These are phyloP conservation scores for Coronaproctus castanopsis DNA, from an alignment of 2,888 invertebrate species.

Conservation along the genomic window DNA sequence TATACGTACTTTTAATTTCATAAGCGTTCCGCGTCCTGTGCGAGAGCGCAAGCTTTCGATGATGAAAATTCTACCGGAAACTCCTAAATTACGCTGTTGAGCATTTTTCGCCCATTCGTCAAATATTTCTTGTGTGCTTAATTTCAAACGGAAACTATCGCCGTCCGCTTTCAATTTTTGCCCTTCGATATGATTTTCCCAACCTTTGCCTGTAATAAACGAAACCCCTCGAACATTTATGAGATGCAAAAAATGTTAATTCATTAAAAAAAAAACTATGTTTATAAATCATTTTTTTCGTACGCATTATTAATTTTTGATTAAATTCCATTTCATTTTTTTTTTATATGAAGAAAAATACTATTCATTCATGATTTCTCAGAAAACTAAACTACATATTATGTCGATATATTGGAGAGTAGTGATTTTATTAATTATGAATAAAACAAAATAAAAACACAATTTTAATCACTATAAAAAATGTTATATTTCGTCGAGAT, in stretches of 20 bases:
- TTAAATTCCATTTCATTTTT: too few relatives aligned
- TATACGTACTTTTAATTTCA: slow-evolving; percentile 61
- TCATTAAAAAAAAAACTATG: neutral
- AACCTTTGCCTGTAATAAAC: slow-evolving; percentile 55
- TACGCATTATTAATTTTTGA: neutral
- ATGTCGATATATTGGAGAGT: too few relatives aligned
- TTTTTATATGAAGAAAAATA: too few relatives aligned
- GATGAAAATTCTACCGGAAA: slow-evolving; percentile 81
- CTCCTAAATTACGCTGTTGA: slow-evolving; percentile 81
- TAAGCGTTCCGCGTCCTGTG: slow-evolving; percentile 57
- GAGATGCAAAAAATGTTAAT: neutral
- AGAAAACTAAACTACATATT: too few relatives aligned
- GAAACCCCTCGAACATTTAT: too few relatives aligned
- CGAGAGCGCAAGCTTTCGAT: slow-evolving; percentile 65
- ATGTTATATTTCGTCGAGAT: too few relatives aligned
- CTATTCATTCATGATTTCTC: too few relatives aligned
- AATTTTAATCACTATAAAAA: too few relatives aligned
- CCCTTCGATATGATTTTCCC: slow-evolving; percentile 98
- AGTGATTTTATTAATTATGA: too few relatives aligned
- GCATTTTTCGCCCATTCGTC: slow-evolving; percentile 94
- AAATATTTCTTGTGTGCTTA: slow-evolving; percentile 92
- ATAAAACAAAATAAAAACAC: too few relatives aligned
- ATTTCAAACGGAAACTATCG: slow-evolving; percentile 86
- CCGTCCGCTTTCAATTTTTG: slow-evolving; percentile 93
- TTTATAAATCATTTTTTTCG: neutral